Percentiles rank a stretch among this genome's conserved stretches.
These are phyloP conservation scores for Tringa solitaria DNA, from an alignment of 2,113 vertebrate genomes.

Conservation along the genomic window DNA sequence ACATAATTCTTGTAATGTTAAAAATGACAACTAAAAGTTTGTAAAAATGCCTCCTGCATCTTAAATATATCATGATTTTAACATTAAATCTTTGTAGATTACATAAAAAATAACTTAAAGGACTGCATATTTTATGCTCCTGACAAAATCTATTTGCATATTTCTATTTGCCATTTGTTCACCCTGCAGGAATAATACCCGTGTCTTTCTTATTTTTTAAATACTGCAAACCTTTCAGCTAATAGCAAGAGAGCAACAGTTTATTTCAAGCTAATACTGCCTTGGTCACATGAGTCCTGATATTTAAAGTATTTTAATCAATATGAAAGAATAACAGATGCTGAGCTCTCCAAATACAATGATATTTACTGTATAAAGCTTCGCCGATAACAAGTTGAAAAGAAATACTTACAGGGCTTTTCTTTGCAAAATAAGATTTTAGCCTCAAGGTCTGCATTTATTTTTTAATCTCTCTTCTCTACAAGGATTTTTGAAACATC, in stretches of 20 bases:
- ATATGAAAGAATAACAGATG: slow-evolving; percentile 39
- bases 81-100: background rate
- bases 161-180: background rate
- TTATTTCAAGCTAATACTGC: background rate
- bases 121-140: background rate
- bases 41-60: background rate
- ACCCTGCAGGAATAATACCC: background rate
- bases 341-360: slow-evolving; percentile 27
- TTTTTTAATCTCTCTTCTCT: background rate
- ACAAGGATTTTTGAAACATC: background rate
- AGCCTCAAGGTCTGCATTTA: background rate
- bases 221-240: background rate
- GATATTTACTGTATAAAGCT: slow-evolving; percentile 23
- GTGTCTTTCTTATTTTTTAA: background rate
- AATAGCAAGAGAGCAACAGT: background rate
- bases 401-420: background rate
- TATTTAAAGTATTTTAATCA: slow-evolving; percentile 58
- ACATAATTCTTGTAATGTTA: background rate
- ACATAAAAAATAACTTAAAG: background rate
- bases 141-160: background rate
- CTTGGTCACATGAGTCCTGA: background rate
- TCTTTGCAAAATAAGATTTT: slow-evolving; percentile 9
- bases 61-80: background rate
- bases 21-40: background rate
- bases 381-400: background rate